A percentile compares a stretch with the other conserved stretches of the same genome.
These are phyloP conservation scores for Parazoanthus atlanticus DNA, from an alignment of 92 coral and sea anemone genomes.

Conservation along the genomic window DNA sequence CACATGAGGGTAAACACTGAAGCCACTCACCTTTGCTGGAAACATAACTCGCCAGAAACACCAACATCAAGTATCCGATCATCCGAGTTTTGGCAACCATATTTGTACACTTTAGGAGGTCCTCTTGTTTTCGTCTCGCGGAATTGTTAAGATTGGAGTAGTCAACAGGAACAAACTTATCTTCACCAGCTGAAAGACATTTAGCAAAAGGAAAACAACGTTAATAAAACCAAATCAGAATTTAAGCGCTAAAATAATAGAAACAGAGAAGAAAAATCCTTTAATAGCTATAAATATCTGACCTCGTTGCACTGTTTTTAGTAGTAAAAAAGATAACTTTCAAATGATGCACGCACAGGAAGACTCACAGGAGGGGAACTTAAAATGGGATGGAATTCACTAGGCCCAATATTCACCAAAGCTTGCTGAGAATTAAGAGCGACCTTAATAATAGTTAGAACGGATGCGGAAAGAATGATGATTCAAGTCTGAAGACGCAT, in stretches of 20 bases:
- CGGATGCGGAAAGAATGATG: conserved; percentile 14
- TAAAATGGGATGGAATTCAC: too few species aligned
- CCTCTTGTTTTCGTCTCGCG: neutral
- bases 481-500: too few species aligned
- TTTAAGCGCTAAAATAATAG: neutral
- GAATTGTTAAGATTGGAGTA: neutral
- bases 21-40: conserved; percentile 24
- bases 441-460: neutral
- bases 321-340: neutral
- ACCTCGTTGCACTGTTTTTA: neutral
- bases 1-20: conserved; percentile 27
- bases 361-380: too few species aligned
- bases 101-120: neutral
- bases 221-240: conserved; percentile 21
- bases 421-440: neutral
- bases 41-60: conserved; percentile 13
- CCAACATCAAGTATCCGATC: neutral
- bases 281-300: neutral
- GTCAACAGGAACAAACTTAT: conserved; percentile 6
- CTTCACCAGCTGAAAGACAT: conserved; percentile 30
- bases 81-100: neutral
- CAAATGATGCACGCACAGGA: too few species aligned
- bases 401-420: neutral
- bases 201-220: neutral
- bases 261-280: neutral